Percentiles rank a stretch among this genome's conserved stretches.
These are phyloP conservation scores for Aptenodytes patagonicus DNA, from an alignment of 2,113 vertebrate genomes.

Conservation along the genomic window DNA sequence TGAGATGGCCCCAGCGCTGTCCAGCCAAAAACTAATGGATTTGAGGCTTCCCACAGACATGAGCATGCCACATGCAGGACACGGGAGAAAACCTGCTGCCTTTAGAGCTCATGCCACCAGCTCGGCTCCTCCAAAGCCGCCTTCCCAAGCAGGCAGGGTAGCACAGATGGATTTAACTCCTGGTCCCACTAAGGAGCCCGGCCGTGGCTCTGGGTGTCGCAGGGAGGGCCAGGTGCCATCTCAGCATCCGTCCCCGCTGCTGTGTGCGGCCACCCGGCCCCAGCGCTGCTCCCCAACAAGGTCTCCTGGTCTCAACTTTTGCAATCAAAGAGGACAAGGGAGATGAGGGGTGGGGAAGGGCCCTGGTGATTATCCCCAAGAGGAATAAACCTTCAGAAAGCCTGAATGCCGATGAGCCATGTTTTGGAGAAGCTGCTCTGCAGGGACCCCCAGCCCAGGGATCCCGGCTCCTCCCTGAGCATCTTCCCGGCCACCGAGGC, in stretches of 20 bases:
- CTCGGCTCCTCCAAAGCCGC: background rate
- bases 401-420: fast-evolving
- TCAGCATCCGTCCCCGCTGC: fast-evolving
- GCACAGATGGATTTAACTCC: background rate
- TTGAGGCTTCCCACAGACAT: background rate
- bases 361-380: background rate
- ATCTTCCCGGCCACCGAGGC: fast-evolving
- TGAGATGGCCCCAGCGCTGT: background rate
- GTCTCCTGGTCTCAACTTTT: background rate
- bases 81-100: background rate
- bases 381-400: background rate
- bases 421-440: background rate
- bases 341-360: background rate
- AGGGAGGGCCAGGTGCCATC: background rate
- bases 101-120: background rate
- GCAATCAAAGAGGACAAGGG: background rate
- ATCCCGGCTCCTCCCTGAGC: background rate
- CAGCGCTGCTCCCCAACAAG: fast-evolving
- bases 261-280: fast-evolving
- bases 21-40: background rate
- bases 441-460: background rate
- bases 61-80: background rate
- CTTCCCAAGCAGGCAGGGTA: background rate
- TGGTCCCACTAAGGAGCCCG: fast-evolving
- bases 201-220: fast-evolving